Evolutionary conservation across 2,113 vertebrate species (phyloP), one percentile per base, ranked within the genome.

Genomic region (Malurus cyaneus): DNA sequence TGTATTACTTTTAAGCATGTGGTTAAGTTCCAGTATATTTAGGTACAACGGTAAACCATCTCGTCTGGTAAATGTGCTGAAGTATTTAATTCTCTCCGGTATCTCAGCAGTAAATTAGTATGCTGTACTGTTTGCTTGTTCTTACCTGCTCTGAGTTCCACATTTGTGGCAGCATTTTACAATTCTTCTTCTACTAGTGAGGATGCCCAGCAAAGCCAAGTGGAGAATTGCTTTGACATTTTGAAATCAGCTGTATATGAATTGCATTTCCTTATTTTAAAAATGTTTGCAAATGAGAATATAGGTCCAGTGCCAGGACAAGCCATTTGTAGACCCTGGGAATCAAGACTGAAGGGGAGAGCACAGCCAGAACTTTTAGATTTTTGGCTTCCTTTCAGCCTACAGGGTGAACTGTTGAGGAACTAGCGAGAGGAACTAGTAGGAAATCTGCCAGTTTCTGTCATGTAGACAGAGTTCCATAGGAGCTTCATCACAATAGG

Each of bases 381-480:
- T 44, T 89, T 82, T 85, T 92, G 87, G 57, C 74, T 96, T 94
- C 26, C 32, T 86, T 92, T 93, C 76, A 95, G 76, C 71, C 52
- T 42, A 6, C 46, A 4, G 28, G 10, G 32, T 91, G 7, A 20
- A 79, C 52, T 49, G 42, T 66, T 3, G 17, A 94, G 62, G 50
- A 88, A 50, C 59, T 83, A 74, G 42, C 34, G 42, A 62, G 53
- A 49, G 36, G 21, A 92, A 34, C n/a, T 71, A 57, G 41, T 44
- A 88, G 81, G 81, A 89, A 74, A 49, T 54, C 23, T 70, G 52
- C 44, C 64, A 92, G 14, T 29, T 77, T 80, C 39, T 92, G 2
- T 64, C 47, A 31, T 6, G 8, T 39, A 65, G 70, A 21, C 12
- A 34, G 5, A 64, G 28, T 56, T 93, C 31, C 8, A 17, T 16